A percentile compares a stretch with the other conserved stretches of the same genome.
Conservation (phyloP, 2,797 vertebrate genomes). For the Dipus sagitta region DNA sequence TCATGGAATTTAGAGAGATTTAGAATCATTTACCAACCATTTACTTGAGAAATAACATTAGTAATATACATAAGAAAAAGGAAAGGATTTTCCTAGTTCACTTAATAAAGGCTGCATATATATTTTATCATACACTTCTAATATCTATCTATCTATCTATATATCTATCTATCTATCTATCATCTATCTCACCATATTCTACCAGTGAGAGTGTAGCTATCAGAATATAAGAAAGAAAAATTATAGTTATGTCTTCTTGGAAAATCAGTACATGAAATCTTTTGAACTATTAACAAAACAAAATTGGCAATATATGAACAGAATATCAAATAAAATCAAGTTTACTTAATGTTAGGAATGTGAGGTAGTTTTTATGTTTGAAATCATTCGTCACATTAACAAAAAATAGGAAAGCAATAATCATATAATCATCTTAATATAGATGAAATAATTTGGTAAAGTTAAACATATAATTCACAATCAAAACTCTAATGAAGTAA, state of each 20-base stretch:
- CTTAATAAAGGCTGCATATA: neutral
- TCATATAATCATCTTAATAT: neutral
- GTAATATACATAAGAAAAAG: neutral
- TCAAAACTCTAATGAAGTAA: neutral
- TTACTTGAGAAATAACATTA: neutral
- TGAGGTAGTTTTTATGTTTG: neutral
- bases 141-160: no score
- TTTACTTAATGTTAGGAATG: neutral
- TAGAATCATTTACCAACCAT: neutral
- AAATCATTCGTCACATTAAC: neutral
- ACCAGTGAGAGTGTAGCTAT: neutral
- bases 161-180: no score
- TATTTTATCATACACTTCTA: neutral
- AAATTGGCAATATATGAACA: neutral
- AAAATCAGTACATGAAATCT: neutral
- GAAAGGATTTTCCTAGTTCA: neutral
- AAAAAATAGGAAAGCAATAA: neutral
- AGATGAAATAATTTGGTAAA: neutral
- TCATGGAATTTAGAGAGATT: neutral
- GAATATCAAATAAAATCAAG: neutral
- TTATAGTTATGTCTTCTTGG: no score
- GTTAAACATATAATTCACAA: constrained; percentile 5
- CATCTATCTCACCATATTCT: neutral
- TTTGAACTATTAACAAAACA: neutral
- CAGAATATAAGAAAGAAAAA: neutral